A percentile compares a stretch with the other conserved stretches of the same genome.
phyloP scores from a whole-genome alignment of 2,888 invertebrate species.

The Limnephilus marmoratus region DNA sequence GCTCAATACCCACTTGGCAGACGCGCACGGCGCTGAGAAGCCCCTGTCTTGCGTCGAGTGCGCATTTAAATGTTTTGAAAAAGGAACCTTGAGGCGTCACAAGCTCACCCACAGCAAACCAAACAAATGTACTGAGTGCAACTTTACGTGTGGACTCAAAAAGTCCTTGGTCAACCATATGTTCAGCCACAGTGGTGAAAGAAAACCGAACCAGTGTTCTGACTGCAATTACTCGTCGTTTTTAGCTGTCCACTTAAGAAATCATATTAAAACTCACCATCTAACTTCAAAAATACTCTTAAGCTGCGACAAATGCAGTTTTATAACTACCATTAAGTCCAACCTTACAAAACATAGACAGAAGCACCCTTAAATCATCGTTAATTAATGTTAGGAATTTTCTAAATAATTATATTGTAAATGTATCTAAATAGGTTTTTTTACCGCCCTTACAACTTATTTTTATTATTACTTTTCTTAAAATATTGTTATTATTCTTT shows the following conservation, averaged over 20 bases:
- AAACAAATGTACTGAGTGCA: not conserved
- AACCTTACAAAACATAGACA: not conserved
- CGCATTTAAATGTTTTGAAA: not conserved
- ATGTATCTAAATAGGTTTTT: not conserved
- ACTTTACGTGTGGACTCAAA: not conserved
- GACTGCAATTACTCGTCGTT: not conserved
- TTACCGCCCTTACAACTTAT: not conserved
- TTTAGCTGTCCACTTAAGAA: not conserved
- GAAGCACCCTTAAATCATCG: not conserved
- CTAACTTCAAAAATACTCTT: not conserved
- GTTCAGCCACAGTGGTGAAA: not conserved
- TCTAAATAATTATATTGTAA: not conserved
- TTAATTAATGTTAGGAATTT: not conserved
- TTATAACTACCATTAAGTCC: not conserved
- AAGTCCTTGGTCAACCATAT: not conserved
- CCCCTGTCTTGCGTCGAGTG: conserved; percentile 8
- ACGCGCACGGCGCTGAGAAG: not conserved
- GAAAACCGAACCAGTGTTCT: not conserved
- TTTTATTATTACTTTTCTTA: too few species aligned
- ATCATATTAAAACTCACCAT: conserved; percentile 2
- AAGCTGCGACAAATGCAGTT: not conserved
- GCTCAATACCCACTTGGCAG: not conserved
- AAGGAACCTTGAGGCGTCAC: not conserved
- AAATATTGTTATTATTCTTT: not conserved
- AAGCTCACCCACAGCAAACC: not conserved